Evolutionary conservation across 2,113 vertebrate genomes (phyloP).

Genomic region (Coptodon rendalli): DNA sequence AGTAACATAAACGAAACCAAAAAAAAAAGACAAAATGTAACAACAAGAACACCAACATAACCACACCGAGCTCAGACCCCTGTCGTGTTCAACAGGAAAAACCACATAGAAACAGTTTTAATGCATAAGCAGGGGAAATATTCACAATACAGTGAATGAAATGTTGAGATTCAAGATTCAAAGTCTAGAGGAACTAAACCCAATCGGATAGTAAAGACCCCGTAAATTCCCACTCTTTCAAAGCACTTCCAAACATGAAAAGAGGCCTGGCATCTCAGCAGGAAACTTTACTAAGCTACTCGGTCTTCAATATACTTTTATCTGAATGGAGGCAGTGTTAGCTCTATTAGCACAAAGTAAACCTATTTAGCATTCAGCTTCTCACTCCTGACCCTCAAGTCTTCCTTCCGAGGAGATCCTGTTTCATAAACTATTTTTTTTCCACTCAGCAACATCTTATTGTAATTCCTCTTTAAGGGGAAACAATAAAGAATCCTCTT

Average conservation of each 20-base stretch:
- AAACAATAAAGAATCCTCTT: background rate
- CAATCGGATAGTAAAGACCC: background rate
- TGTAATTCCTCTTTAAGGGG: background rate
- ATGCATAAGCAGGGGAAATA: background rate
- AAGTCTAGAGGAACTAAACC: background rate
- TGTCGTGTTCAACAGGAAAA: background rate
- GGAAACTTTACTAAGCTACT: background rate
- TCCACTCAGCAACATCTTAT: slow-evolving; percentile 20
- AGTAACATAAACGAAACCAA: background rate
- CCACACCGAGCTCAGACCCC: background rate
- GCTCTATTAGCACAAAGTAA: slow-evolving; percentile 21
- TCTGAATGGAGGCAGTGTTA: slow-evolving; percentile 42
- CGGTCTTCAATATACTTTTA: slow-evolving; percentile 3
- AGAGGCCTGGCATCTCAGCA: background rate
- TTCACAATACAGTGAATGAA: background rate
- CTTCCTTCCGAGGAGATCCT: slow-evolving; percentile 35
- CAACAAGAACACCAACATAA: background rate
- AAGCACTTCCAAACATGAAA: background rate
- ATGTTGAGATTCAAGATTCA: background rate
- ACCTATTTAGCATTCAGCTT: slow-evolving; percentile 49
- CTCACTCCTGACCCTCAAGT: slow-evolving; percentile 29
- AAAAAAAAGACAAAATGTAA: background rate
- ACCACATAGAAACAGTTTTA: background rate
- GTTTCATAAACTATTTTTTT: slow-evolving; percentile 3
- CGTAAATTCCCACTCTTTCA: background rate